Base-by-base conservation (phyloP, 2,888 invertebrate species). In the Cistogaster globosa region DNA sequence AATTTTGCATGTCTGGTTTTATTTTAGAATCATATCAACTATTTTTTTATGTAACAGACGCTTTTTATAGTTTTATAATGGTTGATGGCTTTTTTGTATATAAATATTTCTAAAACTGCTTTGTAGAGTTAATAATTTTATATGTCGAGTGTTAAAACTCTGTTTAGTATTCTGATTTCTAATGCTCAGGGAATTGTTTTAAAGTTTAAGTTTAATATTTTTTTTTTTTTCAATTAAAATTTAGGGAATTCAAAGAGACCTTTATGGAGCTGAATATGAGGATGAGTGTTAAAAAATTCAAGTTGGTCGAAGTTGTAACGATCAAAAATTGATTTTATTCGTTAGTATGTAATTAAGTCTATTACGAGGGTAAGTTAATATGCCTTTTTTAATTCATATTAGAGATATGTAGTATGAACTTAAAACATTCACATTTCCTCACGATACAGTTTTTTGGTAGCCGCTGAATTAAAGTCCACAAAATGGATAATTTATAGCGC, bases 241-340 rank as follows among this genome's bases (percentile, higher is more conserved):
- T 80, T 83, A 86, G 83, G 83, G 83, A 12, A 86, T 85, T 76
- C 85, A 85, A 72, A 75, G 85, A 75, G 85, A 85, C 38, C 72
- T 74, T 36, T 75, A 68, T 55, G 71, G 71, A 72, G 85, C 69
- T 55, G 78, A 82, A 67, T 78, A 85, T 60, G 82, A 51, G 67
- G 74, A 82, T 48, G 60, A 77, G 57, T 68, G 71, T 69, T 75
- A 75, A 77, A 71, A 78, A 80, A 72, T 68, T 62, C n/a, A 76
- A 65, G 11, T 57, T 69, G 11, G 22, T 75, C n/a, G 5, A 48
- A 38, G 18, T 65, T 38, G 22, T 20, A 65, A 42, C 0, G 42
- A 57, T 58, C 26, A 58, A 45, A 14, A 69, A 57, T 67, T 16
- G 6, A 32, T 32, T 18, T 45, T 51, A 48, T 67, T 67, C 16